Conservation (phyloP, 2,113 vertebrate genomes). For the Grammomys dolichurus region DNA sequence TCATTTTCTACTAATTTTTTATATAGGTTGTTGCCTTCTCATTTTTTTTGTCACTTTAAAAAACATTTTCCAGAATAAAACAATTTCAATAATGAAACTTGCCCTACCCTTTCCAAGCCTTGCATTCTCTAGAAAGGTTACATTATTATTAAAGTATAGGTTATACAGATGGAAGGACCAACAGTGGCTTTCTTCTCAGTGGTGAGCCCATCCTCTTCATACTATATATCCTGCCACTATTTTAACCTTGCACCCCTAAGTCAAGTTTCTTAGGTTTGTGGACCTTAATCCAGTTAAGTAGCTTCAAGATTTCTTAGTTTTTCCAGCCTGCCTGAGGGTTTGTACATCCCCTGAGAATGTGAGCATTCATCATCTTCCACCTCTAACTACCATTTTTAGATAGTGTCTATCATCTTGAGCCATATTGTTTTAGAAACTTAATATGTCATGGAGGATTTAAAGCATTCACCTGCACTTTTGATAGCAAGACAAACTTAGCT, state of each 20-base stretch:
- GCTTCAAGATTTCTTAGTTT: neutral
- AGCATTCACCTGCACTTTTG: neutral
- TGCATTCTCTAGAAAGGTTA: neutral
- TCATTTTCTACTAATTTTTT: neutral
- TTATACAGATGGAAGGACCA: neutral
- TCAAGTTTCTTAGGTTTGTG: neutral
- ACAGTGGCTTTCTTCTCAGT: neutral
- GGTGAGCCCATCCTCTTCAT: neutral
- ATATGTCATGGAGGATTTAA: neutral
- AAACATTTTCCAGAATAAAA: neutral
- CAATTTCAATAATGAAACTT: neutral
- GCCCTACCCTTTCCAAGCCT: neutral
- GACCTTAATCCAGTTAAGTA: neutral
- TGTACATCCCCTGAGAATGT: neutral
- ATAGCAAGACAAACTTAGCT: neutral
- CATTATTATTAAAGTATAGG: neutral
- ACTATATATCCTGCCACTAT: neutral
- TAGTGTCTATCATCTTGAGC: neutral
- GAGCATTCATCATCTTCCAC: neutral
- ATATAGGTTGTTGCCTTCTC: neutral
- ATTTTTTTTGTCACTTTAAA: neutral
- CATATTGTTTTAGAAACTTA: neutral
- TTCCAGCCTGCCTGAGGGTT: neutral
- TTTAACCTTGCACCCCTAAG: neutral
- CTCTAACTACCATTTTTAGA: neutral